phyloP scores from a whole-genome alignment of 2,797 vertebrate genomes.

The Paratrypauchen microcephalus region DNA sequence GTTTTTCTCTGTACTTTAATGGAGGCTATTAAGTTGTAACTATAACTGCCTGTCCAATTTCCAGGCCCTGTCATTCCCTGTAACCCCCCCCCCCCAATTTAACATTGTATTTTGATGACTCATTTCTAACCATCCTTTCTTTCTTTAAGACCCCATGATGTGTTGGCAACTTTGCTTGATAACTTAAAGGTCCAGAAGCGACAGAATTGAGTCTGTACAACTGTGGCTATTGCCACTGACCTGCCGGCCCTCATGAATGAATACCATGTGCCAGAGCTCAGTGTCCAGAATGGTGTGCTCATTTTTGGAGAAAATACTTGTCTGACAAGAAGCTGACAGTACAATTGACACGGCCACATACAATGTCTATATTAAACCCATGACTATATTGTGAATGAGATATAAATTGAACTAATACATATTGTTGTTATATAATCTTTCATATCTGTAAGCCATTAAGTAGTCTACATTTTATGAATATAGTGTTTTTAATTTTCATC shows the following conservation, averaged over 20 bases:
- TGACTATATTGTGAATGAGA: neutral
- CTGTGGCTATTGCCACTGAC: conserved; percentile 97
- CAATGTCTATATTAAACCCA: neutral
- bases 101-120: neutral
- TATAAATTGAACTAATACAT: neutral
- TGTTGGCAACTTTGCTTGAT: conserved; percentile 94
- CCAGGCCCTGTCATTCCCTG: too few species aligned
- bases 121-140: neutral
- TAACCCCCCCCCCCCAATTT: too few species aligned
- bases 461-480: neutral
- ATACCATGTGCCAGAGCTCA: conserved; percentile 96
- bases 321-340: neutral
- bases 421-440: too few species aligned
- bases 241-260: conserved; percentile 98
- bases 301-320: neutral
- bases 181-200: conserved; percentile 98
- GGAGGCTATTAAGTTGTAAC: too few species aligned
- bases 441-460: too few species aligned
- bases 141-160: conserved; percentile 89
- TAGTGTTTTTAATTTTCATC: conserved; percentile 3
- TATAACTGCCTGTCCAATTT: too few species aligned
- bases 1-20: too few species aligned
- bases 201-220: conserved; percentile 97
- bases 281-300: conserved; percentile 97
- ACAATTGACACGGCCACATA: too few species aligned